Conservation (phyloP, 2,113 vertebrate species). For the Theristicus caerulescens region DNA sequence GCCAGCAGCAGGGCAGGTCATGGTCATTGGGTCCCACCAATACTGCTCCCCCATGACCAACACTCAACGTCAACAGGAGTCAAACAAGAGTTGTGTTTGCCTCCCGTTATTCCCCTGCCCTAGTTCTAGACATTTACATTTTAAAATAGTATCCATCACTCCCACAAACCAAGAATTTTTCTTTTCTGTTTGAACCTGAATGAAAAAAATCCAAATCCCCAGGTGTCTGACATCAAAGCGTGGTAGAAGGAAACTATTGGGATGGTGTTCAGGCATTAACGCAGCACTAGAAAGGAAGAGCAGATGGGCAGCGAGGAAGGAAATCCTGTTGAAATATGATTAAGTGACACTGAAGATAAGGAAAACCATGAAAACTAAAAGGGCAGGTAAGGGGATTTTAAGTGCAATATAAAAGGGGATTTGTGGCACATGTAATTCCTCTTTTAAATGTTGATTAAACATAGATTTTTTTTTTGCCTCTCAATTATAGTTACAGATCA, state of each 20-base stretch:
- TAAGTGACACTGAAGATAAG: constrained; percentile 8
- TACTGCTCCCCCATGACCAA: neutral
- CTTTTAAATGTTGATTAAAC: constrained; percentile 24
- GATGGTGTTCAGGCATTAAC: neutral
- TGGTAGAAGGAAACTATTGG: neutral
- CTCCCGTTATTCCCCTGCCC: fast-evolving
- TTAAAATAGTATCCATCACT: neutral
- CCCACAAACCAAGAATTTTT: neutral
- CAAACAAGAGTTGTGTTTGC: neutral
- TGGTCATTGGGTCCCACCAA: neutral
- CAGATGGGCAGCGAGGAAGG: neutral
- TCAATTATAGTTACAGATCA: neutral
- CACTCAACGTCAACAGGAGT: neutral
- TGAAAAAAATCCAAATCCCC: neutral
- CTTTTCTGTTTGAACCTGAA: neutral
- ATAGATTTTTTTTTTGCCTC: neutral
- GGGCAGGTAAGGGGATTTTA: constrained; percentile 3
- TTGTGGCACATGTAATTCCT: neutral
- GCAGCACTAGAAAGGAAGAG: neutral
- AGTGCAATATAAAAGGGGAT: neutral
- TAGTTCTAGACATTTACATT: neutral
- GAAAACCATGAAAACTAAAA: constrained; percentile 1
- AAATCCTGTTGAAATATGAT: constrained; percentile 24
- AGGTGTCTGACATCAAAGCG: neutral
- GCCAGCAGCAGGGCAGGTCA: neutral